phyloP scores from a whole-genome alignment of 2,888 invertebrate species.

The Meghimatium bilineatum region DNA sequence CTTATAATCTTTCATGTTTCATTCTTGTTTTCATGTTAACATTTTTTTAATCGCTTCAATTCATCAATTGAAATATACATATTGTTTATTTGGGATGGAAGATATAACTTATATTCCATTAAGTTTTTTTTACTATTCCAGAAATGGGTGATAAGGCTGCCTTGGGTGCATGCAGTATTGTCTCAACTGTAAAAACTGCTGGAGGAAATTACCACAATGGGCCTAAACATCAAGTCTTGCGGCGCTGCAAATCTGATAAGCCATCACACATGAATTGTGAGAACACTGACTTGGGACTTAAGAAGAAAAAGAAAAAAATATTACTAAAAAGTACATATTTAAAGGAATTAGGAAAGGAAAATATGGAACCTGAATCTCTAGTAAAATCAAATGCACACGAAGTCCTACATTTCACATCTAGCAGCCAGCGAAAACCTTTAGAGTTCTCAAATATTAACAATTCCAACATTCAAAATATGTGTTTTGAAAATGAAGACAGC shows the following conservation, averaged over 20 bases:
- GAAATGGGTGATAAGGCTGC: slow-evolving; percentile 60
- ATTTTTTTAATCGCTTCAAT: too few species aligned
- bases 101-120: too few species aligned
- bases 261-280: neutral
- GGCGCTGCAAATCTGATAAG: slow-evolving; percentile 33
- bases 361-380: slow-evolving; percentile 10
- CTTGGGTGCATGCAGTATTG: neutral
- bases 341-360: slow-evolving; percentile 30
- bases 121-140: slow-evolving; percentile 51
- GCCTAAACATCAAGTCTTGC: neutral
- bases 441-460: neutral
- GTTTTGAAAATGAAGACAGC: slow-evolving; percentile 53
- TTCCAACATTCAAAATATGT: neutral
- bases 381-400: neutral
- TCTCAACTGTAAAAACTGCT: neutral
- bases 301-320: neutral
- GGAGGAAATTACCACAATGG: neutral
- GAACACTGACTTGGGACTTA: neutral
- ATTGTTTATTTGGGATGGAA: too few species aligned
- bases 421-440: neutral
- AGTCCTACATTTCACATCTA: neutral
- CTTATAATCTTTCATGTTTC: too few species aligned
- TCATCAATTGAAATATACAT: too few species aligned
- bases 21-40: too few species aligned
- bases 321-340: neutral